These are phyloP conservation scores for Hepsetus odoe DNA, from an alignment of 2,113 vertebrate species.

Conservation along the genomic window DNA sequence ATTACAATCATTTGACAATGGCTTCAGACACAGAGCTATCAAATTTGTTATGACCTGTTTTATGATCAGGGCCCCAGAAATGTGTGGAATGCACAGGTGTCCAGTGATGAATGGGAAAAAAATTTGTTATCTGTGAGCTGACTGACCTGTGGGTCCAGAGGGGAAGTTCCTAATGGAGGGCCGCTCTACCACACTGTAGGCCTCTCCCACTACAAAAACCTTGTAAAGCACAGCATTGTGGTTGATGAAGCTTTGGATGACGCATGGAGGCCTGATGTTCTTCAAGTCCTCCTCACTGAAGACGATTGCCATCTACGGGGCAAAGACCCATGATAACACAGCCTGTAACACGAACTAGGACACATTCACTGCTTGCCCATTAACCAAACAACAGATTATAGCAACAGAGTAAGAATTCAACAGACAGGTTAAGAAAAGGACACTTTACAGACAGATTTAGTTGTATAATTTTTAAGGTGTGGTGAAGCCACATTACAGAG, in stretches of 20 bases:
- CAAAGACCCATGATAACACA: slow-evolving; percentile 10
- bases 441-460: not conserved
- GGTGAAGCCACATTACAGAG: slow-evolving; percentile 14
- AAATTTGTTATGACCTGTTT: too few species aligned
- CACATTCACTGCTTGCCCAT: slow-evolving; percentile 9
- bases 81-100: not conserved
- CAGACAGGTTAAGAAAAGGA: not conserved
- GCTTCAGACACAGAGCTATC: too few species aligned
- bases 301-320: slow-evolving; percentile 85
- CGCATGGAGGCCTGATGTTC: slow-evolving; percentile 83
- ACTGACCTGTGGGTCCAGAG: slow-evolving; percentile 81
- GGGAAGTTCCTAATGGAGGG: slow-evolving; percentile 89
- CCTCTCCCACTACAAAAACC: slow-evolving; percentile 86
- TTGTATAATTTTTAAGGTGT: not conserved
- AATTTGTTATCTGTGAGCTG: not conserved
- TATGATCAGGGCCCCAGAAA: not conserved
- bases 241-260: slow-evolving; percentile 89
- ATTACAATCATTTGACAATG: too few species aligned
- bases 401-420: not conserved
- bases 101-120: too few species aligned
- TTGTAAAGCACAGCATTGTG: slow-evolving; percentile 88
- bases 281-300: slow-evolving; percentile 86
- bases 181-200: slow-evolving; percentile 85
- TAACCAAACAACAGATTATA: not conserved
- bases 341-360: not conserved